Conservation (phyloP, 2,888 invertebrate genomes). For the Ennomos fuscantarius region DNA sequence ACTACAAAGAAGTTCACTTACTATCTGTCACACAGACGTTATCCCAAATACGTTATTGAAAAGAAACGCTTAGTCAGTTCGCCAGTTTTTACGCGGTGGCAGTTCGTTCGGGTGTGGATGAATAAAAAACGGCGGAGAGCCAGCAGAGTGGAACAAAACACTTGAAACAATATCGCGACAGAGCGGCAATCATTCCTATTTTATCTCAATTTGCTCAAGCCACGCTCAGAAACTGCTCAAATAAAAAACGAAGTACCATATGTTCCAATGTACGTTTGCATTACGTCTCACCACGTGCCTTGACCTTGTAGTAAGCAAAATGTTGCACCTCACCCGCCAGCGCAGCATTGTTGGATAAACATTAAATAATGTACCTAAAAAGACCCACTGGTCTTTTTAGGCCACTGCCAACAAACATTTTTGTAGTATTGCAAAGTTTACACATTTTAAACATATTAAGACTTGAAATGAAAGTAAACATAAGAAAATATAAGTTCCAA, state of each 20-base stretch:
- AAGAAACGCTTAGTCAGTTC: constrained; percentile 52
- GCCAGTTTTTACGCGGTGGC: constrained; percentile 56
- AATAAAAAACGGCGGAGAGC: constrained; percentile 68
- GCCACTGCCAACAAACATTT: not conserved
- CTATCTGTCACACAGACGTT: constrained; percentile 23
- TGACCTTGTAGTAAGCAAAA: constrained; percentile 22
- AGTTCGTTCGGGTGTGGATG: constrained; percentile 64
- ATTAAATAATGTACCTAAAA: not conserved
- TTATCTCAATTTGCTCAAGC: constrained; percentile 83
- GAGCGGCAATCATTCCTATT: constrained; percentile 82
- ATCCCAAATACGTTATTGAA: constrained; percentile 48
- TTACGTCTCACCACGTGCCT: constrained; percentile 38
- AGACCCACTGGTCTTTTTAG: too few species aligned
- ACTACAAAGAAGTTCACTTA: constrained; percentile 19
- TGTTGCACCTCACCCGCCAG: constrained; percentile 37
- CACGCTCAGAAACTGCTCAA: constrained; percentile 75
- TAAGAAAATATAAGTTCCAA: too few species aligned
- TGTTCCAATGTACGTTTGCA: constrained; percentile 46
- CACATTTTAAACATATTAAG: too few species aligned
- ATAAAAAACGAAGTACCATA: constrained; percentile 75
- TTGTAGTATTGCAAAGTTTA: not conserved
- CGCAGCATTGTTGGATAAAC: not conserved
- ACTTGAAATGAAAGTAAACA: too few species aligned
- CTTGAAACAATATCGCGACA: constrained; percentile 81
- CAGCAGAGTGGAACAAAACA: constrained; percentile 74